Evolutionary conservation across 92 coral and sea anemone species (phyloP).

Genomic region (Desmophyllum pertusum): DNA sequence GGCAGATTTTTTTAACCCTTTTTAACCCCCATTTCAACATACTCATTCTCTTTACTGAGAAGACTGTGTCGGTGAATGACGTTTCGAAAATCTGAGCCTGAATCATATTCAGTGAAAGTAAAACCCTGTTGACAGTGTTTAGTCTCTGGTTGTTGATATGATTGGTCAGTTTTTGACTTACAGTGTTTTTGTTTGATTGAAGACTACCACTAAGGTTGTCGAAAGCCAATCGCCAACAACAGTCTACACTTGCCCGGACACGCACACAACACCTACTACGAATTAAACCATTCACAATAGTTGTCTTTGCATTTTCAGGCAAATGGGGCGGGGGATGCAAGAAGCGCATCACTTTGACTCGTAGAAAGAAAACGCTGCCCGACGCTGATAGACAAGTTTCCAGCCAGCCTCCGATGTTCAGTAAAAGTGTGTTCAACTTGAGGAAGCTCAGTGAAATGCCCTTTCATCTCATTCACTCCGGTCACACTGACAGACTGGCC

Average conservation of each 20-base stretch:
- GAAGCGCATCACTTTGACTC: slow-evolving; percentile 73
- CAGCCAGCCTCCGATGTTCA: slow-evolving; percentile 75
- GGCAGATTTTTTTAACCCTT: neutral
- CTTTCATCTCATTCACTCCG: slow-evolving; percentile 68
- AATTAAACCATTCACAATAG: neutral
- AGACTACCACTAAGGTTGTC: neutral
- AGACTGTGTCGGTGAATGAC: neutral
- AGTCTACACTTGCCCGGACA: neutral
- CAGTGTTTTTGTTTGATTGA: too few species aligned
- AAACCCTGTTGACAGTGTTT: too few species aligned
- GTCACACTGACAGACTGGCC: slow-evolving; percentile 43
- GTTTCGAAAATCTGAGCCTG: too few species aligned
- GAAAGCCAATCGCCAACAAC: neutral
- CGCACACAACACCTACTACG: neutral
- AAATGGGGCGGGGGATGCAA: slow-evolving; percentile 85
- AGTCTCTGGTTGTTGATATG: too few species aligned
- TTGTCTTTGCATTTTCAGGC: slow-evolving; percentile 30
- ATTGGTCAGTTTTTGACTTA: too few species aligned
- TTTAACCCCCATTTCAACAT: neutral
- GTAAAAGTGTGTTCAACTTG: slow-evolving; percentile 76
- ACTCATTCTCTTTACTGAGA: neutral
- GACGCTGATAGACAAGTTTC: slow-evolving; percentile 88
- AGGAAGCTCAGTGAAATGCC: slow-evolving; percentile 86
- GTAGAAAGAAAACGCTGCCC: slow-evolving; percentile 81
- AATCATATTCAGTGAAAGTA: too few species aligned